These are phyloP conservation scores for Psilanteris sp. DNA, from an alignment of 1,140 invertebrate species.

Conservation along the genomic window DNA sequence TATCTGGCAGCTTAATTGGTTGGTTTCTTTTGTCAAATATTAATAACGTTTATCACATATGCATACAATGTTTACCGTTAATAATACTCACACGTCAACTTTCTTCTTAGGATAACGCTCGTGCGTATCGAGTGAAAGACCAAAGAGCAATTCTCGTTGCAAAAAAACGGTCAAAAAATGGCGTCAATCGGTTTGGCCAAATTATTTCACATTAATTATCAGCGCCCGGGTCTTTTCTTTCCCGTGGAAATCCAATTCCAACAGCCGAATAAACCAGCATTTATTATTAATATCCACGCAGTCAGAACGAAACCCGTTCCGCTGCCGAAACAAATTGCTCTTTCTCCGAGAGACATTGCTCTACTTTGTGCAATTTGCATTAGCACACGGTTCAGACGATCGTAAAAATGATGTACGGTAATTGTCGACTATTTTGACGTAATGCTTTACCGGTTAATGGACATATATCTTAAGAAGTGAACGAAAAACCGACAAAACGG, in stretches of 20 bases:
- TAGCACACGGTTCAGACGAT: constrained; percentile 14
- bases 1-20: too few species aligned
- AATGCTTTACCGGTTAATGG: constrained; percentile 32
- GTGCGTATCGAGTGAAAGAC: constrained; percentile 20
- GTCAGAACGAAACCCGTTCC: constrained; percentile 25
- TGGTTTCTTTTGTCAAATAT: too few species aligned
- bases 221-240: constrained; percentile 21
- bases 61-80: constrained; percentile 4
- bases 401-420: constrained; percentile 56
- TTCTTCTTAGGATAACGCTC: constrained; percentile 23
- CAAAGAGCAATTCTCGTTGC: constrained; percentile 5
- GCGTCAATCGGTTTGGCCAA: constrained; percentile 9
- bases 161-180: constrained; percentile 13
- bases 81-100: constrained; percentile 17
- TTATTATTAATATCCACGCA: constrained; percentile 28
- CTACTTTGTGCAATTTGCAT: constrained; percentile 53
- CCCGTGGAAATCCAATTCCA: constrained; percentile 35
- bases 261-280: constrained; percentile 8
- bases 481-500: constrained; percentile 23
- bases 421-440: constrained; percentile 51
- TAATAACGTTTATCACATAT: neutral
- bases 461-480: constrained; percentile 31
- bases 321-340: constrained; percentile 40
- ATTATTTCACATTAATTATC: constrained; percentile 49
- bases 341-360: constrained; percentile 40